Evolutionary conservation across 2,888 invertebrate species (phyloP).

Genomic region (Cantharis rufa): DNA sequence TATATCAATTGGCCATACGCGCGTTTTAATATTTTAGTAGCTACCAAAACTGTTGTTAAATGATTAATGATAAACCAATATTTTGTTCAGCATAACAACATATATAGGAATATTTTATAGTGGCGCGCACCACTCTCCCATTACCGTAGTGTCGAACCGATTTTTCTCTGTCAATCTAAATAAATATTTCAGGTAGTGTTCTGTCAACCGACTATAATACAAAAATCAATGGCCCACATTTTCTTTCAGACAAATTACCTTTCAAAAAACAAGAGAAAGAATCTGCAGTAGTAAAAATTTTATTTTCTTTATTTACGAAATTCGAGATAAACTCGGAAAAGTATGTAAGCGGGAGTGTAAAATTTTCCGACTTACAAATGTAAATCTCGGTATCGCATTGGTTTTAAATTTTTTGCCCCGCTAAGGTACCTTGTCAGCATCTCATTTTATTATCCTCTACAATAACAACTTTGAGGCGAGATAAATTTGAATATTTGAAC

Average conservation of each 20-base stretch:
- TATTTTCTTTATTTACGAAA: conserved; percentile 9
- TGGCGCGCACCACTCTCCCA: conserved; percentile 1
- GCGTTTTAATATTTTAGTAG: background rate
- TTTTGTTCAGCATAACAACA: background rate
- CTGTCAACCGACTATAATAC: conserved; percentile 12
- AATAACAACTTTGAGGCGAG: conserved; percentile 18
- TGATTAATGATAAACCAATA: conserved; percentile 3
- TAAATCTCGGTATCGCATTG: conserved; percentile 23
- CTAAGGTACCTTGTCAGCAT: background rate
- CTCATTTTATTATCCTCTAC: conserved; percentile 20
- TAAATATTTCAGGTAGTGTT: conserved; percentile 16
- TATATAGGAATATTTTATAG: conserved; percentile 10
- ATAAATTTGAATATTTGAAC: conserved; percentile 16
- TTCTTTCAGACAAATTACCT: conserved; percentile 14
- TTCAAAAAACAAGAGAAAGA: conserved; percentile 9
- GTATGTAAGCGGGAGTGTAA: conserved; percentile 17
- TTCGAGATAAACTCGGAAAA: conserved; percentile 6
- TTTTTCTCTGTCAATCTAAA: conserved; percentile 15
- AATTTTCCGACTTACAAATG: conserved; percentile 18
- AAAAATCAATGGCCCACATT: conserved; percentile 21
- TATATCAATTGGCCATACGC: background rate
- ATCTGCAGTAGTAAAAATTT: conserved; percentile 11
- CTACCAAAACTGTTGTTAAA: background rate
- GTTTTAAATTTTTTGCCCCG: conserved; percentile 15
- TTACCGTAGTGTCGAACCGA: conserved; percentile 9